These are phyloP conservation scores for Neoniphon sammara DNA, from an alignment of 2,797 vertebrate genomes.

Conservation along the genomic window DNA sequence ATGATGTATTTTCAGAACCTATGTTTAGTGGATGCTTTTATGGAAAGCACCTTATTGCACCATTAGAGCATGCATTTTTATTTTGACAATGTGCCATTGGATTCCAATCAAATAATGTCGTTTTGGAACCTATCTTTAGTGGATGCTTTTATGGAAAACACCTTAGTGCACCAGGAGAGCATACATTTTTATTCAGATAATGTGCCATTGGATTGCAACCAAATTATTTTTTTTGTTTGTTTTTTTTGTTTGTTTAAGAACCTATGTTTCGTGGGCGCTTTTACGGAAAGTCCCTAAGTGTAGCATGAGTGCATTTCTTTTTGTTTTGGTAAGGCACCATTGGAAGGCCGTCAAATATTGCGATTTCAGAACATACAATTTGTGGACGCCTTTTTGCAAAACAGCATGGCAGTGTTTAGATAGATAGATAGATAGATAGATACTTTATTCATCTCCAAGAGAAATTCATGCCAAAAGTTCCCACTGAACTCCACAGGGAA, in stretches of 20 bases:
- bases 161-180: neutral
- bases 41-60: neutral
- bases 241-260: too few species aligned
- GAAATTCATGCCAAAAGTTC: too few species aligned
- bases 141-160: neutral
- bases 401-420: too few species aligned
- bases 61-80: neutral
- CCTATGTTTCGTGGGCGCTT: too few species aligned
- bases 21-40: neutral
- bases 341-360: conserved; percentile 11
- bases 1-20: neutral
- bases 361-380: conserved; percentile 12
- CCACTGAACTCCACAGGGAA: neutral
- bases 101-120: conserved; percentile 8
- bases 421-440: too few species aligned
- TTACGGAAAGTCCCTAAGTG: neutral
- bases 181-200: conserved; percentile 4
- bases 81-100: neutral
- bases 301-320: neutral
- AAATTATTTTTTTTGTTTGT: conserved; percentile 5
- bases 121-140: neutral
- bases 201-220: conserved; percentile 5
- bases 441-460: too few species aligned
- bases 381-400: neutral
- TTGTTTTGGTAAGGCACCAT: conserved; percentile 1